Evolutionary conservation across 2,888 invertebrate species (phyloP).

Genomic region (Punctoribates punctum): DNA sequence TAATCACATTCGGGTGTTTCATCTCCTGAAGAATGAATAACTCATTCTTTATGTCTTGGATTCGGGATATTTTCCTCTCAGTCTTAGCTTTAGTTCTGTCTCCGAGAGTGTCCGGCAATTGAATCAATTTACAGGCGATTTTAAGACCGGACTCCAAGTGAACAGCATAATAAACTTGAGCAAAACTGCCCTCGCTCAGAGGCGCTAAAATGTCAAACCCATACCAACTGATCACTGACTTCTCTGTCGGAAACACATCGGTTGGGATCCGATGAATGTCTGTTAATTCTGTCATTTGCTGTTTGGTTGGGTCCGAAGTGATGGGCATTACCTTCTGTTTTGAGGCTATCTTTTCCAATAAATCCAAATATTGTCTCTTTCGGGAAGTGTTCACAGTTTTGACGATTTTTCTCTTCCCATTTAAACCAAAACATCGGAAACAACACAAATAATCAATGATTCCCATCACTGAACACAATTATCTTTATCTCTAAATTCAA

Average conservation of each 20-base stretch:
- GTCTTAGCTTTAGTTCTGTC: no score
- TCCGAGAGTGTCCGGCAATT: no score
- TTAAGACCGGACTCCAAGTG: no score
- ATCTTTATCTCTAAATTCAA: no score
- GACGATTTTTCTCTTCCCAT: background rate
- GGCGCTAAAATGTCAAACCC: no score
- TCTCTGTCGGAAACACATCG: no score
- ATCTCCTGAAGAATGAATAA: slow-evolving; percentile 36
- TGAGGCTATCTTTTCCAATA: background rate
- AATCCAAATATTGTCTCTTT: background rate
- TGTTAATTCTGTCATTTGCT: background rate
- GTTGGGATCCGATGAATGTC: no score
- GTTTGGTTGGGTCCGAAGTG: background rate
- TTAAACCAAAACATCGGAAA: background rate
- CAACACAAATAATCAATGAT: slow-evolving; percentile 15
- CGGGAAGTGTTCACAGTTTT: background rate
- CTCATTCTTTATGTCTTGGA: slow-evolving; percentile 39
- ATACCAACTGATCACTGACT: no score
- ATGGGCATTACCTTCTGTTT: background rate
- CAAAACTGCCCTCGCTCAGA: no score
- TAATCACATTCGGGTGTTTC: slow-evolving; percentile 34
- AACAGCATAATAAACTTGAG: no score
- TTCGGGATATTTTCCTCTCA: background rate
- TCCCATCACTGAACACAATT: no score
- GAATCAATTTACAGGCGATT: no score